phyloP scores from a whole-genome alignment of 2,888 invertebrate species.

The Morinoia aosen region DNA sequence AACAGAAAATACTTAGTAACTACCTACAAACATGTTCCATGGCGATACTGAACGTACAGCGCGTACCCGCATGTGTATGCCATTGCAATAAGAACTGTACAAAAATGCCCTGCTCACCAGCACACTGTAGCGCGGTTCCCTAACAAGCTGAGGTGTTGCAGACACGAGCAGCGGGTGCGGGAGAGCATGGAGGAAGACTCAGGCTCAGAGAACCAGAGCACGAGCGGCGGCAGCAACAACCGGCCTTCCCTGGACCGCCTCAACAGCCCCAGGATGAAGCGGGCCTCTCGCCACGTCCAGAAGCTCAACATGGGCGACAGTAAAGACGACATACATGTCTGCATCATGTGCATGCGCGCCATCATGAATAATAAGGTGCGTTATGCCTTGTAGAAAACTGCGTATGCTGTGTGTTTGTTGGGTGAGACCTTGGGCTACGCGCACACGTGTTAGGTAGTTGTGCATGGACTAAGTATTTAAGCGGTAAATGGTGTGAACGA shows the following conservation, averaged over 20 bases:
- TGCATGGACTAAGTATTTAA: neutral
- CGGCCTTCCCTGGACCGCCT: constrained; percentile 73
- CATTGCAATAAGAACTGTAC: no score
- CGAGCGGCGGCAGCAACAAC: constrained; percentile 70
- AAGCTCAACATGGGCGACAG: constrained; percentile 94
- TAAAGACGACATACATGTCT: constrained; percentile 98
- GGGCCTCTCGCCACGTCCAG: constrained; percentile 87
- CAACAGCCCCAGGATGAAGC: constrained; percentile 80
- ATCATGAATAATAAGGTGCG: constrained; percentile 98
- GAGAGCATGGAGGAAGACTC: constrained; percentile 84
- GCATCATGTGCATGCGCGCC: constrained; percentile 98
- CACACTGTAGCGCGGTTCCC: no score
- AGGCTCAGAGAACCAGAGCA: constrained; percentile 73
- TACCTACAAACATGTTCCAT: neutral
- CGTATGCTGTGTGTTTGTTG: no score
- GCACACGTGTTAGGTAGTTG: neutral
- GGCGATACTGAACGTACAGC: neutral
- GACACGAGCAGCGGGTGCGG: constrained; percentile 86
- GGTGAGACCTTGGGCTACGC: no score
- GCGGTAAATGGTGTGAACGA: no score
- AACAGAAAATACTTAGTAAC: neutral
- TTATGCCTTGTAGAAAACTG: neutral
- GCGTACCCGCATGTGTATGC: neutral
- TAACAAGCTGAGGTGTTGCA: constrained; percentile 68
- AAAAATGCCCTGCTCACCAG: no score